These are phyloP conservation scores for Drosophila gaucha DNA, from an alignment of 2,888 invertebrate species.

Conservation along the genomic window DNA sequence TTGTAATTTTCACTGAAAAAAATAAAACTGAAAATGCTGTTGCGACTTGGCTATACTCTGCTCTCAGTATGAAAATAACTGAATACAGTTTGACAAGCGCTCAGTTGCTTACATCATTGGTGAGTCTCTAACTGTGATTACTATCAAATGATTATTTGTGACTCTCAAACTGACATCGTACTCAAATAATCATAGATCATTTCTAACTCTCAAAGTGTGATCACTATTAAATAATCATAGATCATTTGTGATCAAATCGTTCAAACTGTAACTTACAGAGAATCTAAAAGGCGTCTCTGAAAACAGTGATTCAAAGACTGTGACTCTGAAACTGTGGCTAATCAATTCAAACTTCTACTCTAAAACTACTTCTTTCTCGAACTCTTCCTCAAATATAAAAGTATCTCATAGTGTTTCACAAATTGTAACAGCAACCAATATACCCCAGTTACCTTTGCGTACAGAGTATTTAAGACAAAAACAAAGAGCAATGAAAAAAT, in stretches of 20 bases:
- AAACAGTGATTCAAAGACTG: no score
- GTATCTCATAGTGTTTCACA: background rate
- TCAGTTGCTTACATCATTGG: no score
- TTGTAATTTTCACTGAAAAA: slow-evolving; percentile 44
- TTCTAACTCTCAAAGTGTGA: no score
- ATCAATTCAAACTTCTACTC: background rate
- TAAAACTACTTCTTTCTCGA: background rate
- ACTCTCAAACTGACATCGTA: background rate
- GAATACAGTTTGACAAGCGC: no score
- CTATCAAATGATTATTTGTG: no score
- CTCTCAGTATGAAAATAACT: no score
- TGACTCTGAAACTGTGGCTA: background rate
- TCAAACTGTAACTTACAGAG: no score
- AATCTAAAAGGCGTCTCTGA: no score
- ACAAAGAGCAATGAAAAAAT: slow-evolving; percentile 10
- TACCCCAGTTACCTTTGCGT: background rate
- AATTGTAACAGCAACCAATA: background rate
- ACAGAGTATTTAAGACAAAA: slow-evolving; percentile 3
- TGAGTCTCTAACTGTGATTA: background rate
- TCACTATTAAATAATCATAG: no score
- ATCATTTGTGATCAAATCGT: no score
- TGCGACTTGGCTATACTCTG: background rate
- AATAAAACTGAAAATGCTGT: background rate
- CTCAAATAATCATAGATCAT: no score
- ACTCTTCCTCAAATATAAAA: no score